These are phyloP conservation scores for Nycticorax nycticorax DNA, from an alignment of 2,113 vertebrate species.

Conservation along the genomic window DNA sequence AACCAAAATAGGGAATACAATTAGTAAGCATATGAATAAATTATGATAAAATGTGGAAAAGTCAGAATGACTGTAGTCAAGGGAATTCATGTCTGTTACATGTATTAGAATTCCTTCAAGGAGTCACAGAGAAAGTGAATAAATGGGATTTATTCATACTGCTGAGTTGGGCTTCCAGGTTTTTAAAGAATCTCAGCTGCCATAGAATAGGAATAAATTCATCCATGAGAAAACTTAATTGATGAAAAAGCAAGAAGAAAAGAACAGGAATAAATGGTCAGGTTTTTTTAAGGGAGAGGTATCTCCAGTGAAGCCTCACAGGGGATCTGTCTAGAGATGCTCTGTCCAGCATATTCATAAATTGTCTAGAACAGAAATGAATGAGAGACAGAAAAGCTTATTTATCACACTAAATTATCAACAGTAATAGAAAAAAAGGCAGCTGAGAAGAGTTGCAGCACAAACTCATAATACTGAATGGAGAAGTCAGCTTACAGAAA, in stretches of 20 bases:
- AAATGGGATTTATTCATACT: not conserved
- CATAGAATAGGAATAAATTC: not conserved
- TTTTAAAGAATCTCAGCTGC: not conserved
- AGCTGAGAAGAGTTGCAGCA: not conserved
- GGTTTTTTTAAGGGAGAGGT: not conserved
- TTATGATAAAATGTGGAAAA: not conserved
- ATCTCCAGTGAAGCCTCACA: not conserved
- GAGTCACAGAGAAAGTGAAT: not conserved
- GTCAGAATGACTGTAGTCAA: not conserved
- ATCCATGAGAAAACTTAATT: not conserved
- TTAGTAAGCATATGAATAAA: not conserved
- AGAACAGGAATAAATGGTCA: not conserved
- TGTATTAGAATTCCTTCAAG: not conserved
- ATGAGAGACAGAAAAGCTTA: not conserved
- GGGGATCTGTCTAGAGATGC: not conserved
- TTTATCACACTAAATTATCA: not conserved
- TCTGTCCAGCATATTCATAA: not conserved
- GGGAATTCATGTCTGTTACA: not conserved
- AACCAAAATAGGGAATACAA: not conserved
- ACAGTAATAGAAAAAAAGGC: not conserved
- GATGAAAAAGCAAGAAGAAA: not conserved
- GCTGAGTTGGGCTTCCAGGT: not conserved
- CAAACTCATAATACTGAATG: not conserved
- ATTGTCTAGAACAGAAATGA: not conserved
- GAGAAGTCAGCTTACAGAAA: not conserved